Conservation (phyloP, 2,797 vertebrate species). For the Eulemur coronatus region DNA sequence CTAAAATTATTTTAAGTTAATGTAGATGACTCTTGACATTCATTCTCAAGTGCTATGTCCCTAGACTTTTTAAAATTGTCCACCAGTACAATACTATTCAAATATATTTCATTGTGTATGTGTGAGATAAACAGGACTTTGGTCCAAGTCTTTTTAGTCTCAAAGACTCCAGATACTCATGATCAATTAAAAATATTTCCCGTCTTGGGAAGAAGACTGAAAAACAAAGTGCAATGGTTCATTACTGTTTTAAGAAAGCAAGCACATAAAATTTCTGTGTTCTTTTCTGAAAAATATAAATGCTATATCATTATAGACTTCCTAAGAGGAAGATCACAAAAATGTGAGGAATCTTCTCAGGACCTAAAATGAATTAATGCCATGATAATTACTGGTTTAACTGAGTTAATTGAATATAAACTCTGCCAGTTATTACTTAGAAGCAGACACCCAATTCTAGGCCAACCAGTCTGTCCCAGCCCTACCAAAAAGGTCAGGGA, state of each 20-base stretch:
- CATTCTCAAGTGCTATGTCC: not conserved
- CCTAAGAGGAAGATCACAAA: not conserved
- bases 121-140: not conserved
- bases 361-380: not conserved
- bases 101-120: not conserved
- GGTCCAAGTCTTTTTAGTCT: not conserved
- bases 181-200: not conserved
- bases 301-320: not conserved
- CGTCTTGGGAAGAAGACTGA: not conserved
- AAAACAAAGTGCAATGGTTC: not conserved
- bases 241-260: not conserved
- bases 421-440: not conserved
- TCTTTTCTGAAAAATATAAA: not conserved
- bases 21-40: not conserved
- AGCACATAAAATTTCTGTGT: not conserved
- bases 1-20: constrained; percentile 2
- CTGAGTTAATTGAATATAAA: not conserved
- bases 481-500: not conserved
- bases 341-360: not conserved
- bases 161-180: not conserved
- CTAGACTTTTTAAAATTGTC: not conserved
- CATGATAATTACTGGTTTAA: not conserved
- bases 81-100: not conserved
- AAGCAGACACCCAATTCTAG: not conserved
- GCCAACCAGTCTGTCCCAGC: not conserved